Evolutionary conservation across 1,140 invertebrate genomes (phyloP).

Genomic region (Orius laevigatus): DNA sequence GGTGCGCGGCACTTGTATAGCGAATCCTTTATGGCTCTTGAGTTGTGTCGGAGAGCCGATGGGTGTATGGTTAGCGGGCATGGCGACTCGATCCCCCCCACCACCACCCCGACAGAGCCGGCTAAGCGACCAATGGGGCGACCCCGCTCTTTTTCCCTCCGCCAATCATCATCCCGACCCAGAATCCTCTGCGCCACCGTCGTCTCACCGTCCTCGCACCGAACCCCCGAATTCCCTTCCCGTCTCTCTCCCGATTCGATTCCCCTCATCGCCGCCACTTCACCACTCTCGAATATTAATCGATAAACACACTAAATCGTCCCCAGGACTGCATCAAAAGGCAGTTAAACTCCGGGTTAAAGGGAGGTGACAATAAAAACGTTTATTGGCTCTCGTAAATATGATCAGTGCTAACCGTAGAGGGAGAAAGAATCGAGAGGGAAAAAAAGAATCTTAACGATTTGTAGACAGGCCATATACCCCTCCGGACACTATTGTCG

Average conservation of each 20-base stretch:
- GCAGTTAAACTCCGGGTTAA: constrained; percentile 7
- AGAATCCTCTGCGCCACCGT: constrained; percentile 12
- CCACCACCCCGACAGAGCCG: not conserved
- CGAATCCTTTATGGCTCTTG: constrained; percentile 15
- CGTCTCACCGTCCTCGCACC: not conserved
- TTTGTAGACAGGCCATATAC: too few species aligned
- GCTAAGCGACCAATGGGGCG: constrained; percentile 3
- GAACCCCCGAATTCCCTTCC: not conserved
- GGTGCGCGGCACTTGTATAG: constrained; percentile 10
- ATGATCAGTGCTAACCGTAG: constrained; percentile 5
- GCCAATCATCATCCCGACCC: not conserved
- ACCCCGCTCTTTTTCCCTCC: constrained; percentile 8
- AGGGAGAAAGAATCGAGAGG: too few species aligned
- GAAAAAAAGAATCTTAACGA: too few species aligned
- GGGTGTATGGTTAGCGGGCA: constrained; percentile 6
- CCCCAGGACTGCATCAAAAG: constrained; percentile 6
- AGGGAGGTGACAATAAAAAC: constrained; percentile 13
- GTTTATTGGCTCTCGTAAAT: constrained; percentile 15
- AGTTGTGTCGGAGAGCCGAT: constrained; percentile 11
- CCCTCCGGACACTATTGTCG: too few species aligned
- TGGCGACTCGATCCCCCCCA: constrained; percentile 5
- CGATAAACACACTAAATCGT: constrained; percentile 7
- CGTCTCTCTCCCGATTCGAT: not conserved
- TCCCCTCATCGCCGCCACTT: not conserved
- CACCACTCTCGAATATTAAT: constrained; percentile 8